Evolutionary conservation across 1,140 invertebrate genomes (phyloP).

Genomic region (Aphis gossypii): DNA sequence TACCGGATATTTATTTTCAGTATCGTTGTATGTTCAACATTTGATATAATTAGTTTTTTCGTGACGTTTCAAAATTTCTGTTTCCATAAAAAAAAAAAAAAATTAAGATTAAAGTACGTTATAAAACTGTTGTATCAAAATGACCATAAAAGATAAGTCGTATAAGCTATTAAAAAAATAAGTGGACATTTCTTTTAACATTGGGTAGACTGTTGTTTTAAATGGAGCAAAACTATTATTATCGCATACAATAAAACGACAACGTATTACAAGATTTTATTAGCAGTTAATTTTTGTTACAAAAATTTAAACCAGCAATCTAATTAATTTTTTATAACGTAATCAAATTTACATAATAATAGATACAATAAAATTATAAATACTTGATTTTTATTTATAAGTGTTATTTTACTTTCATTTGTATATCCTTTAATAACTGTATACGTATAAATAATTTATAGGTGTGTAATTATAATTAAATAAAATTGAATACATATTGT

Average conservation of each 20-base stretch:
- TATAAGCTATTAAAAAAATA: slow-evolving; percentile 12
- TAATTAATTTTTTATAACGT: background rate
- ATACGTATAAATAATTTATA: background rate
- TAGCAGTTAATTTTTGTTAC: background rate
- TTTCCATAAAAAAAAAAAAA: slow-evolving; percentile 2
- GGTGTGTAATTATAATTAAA: background rate
- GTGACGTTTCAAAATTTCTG: background rate
- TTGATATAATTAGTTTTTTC: background rate
- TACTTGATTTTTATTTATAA: background rate
- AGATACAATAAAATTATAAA: background rate
- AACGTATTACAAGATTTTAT: background rate
- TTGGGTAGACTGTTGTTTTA: background rate
- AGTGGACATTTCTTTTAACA: slow-evolving; percentile 19
- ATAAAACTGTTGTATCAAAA: background rate
- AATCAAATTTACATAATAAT: background rate
- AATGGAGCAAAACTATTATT: slow-evolving; percentile 2
- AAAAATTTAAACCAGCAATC: background rate
- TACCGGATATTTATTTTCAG: slow-evolving; percentile 16
- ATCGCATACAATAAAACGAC: background rate
- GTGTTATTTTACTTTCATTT: background rate
- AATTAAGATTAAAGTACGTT: background rate
- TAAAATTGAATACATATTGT: background rate
- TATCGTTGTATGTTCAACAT: background rate
- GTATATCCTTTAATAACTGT: background rate
- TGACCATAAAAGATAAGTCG: background rate